A percentile compares a stretch with the other conserved stretches of the same genome.
phyloP scores from a whole-genome alignment of 2,113 vertebrate genomes.

The Burhinus oedicnemus region DNA sequence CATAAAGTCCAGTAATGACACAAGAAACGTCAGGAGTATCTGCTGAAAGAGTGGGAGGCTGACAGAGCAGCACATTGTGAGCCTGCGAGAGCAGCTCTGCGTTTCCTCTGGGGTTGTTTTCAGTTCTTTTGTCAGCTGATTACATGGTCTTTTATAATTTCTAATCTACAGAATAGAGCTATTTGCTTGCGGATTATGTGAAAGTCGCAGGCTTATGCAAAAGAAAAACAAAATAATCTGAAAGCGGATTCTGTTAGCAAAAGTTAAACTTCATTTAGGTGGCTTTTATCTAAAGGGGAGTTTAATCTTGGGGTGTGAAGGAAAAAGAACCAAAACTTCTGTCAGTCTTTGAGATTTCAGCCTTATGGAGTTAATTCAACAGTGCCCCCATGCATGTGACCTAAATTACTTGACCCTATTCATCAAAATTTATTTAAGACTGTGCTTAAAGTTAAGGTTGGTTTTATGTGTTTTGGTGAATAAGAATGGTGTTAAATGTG shows the following conservation, averaged over 20 bases:
- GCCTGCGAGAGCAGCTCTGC: constrained; percentile 63
- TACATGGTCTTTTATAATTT: constrained; percentile 87
- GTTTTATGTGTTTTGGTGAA: neutral
- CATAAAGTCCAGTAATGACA: constrained; percentile 80
- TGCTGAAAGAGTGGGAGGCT: constrained; percentile 75
- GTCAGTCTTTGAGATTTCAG: neutral
- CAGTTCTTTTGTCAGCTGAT: constrained; percentile 86
- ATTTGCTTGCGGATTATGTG: constrained; percentile 86
- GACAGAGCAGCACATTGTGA: constrained; percentile 78
- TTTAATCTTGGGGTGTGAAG: constrained; percentile 7
- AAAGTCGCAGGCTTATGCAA: constrained; percentile 77
- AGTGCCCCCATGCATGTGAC: rapidly evolving
- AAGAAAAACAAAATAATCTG: constrained; percentile 77
- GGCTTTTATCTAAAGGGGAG: neutral
- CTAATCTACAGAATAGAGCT: constrained; percentile 79
- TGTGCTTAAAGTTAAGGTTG: neutral
- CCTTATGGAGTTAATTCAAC: neutral
- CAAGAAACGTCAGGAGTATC: constrained; percentile 77
- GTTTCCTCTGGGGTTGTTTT: constrained; percentile 80
- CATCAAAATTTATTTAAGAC: neutral
- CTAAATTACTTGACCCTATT: neutral
- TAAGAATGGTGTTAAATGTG: neutral
- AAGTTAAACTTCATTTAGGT: constrained; percentile 48
- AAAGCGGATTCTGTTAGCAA: constrained; percentile 61
- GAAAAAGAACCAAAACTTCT: neutral